Conservation (phyloP, 2,888 invertebrate genomes). For the Lapara coniferarum region DNA sequence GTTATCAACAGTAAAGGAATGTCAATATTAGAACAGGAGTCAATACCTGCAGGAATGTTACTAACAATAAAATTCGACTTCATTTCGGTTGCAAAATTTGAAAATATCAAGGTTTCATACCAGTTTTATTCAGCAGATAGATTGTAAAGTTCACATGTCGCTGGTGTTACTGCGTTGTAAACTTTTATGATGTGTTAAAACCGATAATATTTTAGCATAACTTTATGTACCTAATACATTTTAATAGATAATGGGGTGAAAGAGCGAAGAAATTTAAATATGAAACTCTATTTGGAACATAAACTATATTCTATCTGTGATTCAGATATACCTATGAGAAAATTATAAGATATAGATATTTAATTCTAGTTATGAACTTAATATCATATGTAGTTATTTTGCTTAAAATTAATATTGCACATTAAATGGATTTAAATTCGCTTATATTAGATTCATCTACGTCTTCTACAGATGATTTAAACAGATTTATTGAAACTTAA, state of each 20-base stretch:
- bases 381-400: too few relatives aligned
- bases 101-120: slow-evolving; percentile 12
- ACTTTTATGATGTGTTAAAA: slow-evolving; percentile 1
- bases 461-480: neutral
- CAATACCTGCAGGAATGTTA: neutral
- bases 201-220: neutral
- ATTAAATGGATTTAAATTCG: neutral
- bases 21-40: neutral
- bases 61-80: neutral
- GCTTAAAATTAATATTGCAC: too few relatives aligned
- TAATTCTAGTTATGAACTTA: too few relatives aligned
- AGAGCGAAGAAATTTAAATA: neutral
- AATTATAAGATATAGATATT: too few relatives aligned
- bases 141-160: slow-evolving; percentile 7
- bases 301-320: too few relatives aligned
- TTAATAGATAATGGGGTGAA: neutral
- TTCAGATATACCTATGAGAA: too few relatives aligned
- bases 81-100: neutral
- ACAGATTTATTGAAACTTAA: neutral
- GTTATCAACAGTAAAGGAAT: neutral
- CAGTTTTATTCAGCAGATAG: slow-evolving; percentile 5
- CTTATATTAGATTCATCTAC: neutral
- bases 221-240: neutral
- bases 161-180: slow-evolving; percentile 1
- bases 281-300: neutral